Evolutionary conservation across 2,113 vertebrate species (phyloP), one percentile per base, ranked within the genome.

Genomic region (Nipponia nippon): DNA sequence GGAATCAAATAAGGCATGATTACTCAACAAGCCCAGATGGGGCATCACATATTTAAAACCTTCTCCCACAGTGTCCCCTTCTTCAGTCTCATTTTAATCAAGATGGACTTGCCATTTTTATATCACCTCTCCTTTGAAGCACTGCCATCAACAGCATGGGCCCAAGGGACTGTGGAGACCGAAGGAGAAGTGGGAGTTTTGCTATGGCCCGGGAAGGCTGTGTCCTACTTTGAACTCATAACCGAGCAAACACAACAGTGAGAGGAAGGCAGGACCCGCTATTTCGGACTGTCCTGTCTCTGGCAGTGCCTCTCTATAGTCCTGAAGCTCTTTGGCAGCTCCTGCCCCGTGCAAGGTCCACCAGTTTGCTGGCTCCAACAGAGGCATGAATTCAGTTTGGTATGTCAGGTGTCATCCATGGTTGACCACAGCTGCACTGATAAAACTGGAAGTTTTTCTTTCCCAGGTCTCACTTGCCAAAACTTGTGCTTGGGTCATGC

Each of bases 231-330:
- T 59, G 27, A 56, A 13, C 13, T 49, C 36, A 38, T 14, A 30
- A 25, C 6, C 1, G 0, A 38, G 26, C 16, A 83, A 81, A 46
- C 5, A 11, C 80, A 70, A 36, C 10, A 61, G 12, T 1, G 1
- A 81, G 34, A 20, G 6, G 17, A 81, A 70, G 9, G 7, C 38
- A 58, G 30, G 11, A 42, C 3, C 2, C 0, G 0, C 6, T 46
- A 1, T 32, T 38, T 75, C 2, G 2, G 21, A 32, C 27, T 0
- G 0, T 53, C 32, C 40, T 77, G 36, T 15, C 16, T 56, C 56
- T 69, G 36, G 5, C 3, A 32, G 10, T 40, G 13, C 16, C 10
- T 34, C 10, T 79, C 10, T 29, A 8, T 14, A 49, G 5, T 5
- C 34, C 44, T 23, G 61, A 82, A 42, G 29, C 9, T 55, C 36